Conservation (phyloP, 1,140 invertebrate genomes). For the Drosophila pandora region DNA sequence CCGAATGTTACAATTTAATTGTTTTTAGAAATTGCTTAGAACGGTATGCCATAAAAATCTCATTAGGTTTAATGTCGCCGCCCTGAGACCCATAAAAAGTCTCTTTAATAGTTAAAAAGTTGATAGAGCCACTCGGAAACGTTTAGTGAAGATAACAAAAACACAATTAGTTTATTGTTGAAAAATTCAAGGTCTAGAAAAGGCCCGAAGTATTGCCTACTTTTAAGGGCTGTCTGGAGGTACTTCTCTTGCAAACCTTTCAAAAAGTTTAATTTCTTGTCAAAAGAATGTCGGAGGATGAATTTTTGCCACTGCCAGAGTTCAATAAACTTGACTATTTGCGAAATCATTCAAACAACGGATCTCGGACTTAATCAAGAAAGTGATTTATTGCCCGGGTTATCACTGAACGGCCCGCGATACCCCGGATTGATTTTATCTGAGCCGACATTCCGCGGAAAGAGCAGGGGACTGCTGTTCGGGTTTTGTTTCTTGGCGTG, state of each 20-base stretch:
- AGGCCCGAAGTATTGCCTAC: constrained; percentile 15
- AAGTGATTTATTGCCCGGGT: constrained; percentile 26
- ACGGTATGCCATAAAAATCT: constrained; percentile 52
- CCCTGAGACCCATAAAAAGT: constrained; percentile 20
- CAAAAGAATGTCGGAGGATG: too few species aligned
- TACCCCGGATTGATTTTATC: constrained; percentile 27
- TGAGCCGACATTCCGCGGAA: constrained; percentile 9
- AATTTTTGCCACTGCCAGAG: neutral
- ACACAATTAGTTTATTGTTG: neutral
- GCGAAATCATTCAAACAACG: constrained; percentile 6
- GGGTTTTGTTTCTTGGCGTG: constrained; percentile 47
- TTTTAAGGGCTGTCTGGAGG: constrained; percentile 22
- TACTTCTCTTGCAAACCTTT: neutral
- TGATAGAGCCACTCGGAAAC: neutral
- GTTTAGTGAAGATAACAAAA: neutral
- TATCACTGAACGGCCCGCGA: constrained; percentile 8
- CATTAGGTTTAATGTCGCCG: constrained; percentile 35
- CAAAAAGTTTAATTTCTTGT: neutral
- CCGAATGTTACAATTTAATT: constrained; percentile 42
- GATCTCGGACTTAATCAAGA: constrained; percentile 3
- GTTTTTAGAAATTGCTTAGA: constrained; percentile 48
- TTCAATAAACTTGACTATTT: constrained; percentile 19
- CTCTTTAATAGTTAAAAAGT: constrained; percentile 26
- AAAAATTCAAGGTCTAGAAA: neutral
- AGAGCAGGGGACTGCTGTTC: neutral